phyloP scores from a whole-genome alignment of 2,113 vertebrate genomes.

The Entelurus aequoreus region DNA sequence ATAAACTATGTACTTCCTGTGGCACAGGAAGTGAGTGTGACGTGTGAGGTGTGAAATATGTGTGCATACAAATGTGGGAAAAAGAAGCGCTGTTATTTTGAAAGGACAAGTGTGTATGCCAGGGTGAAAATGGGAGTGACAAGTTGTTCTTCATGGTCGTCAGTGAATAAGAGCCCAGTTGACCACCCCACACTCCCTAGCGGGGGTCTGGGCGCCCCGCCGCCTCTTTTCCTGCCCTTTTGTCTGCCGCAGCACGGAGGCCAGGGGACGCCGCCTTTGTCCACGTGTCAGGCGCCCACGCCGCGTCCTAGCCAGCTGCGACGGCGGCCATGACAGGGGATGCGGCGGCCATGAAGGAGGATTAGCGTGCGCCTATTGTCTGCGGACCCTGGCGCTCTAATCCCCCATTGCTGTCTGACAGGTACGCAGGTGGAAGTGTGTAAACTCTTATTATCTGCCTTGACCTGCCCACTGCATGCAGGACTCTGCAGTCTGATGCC shows the following conservation, averaged over 20 bases:
- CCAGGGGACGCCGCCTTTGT: conserved; percentile 69
- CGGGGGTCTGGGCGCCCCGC: conserved; percentile 63
- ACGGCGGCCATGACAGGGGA: conserved; percentile 70
- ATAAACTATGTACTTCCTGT: no score
- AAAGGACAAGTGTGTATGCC: no score
- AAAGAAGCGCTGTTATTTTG: no score
- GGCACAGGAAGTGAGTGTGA: no score
- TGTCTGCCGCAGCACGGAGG: conserved; percentile 44
- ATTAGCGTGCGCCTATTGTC: conserved; percentile 73
- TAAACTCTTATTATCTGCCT: no score
- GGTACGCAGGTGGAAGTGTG: conserved; percentile 45
- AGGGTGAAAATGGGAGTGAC: no score
- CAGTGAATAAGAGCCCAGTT: no score
- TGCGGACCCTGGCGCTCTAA: background rate
- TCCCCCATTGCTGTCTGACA: conserved; percentile 41
- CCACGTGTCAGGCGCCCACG: conserved; percentile 66
- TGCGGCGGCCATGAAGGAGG: conserved; percentile 75
- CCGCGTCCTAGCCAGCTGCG: conserved; percentile 70
- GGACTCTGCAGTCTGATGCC: no score
- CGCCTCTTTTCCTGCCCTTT: conserved; percentile 50
- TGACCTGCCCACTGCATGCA: no score
- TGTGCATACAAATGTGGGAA: no score
- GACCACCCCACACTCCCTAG: conserved; percentile 24
- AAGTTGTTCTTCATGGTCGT: no score
- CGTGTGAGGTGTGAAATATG: no score